These are phyloP conservation scores for Nyctereutes procyonoides DNA, from an alignment of 2,113 vertebrate genomes.

Conservation along the genomic window DNA sequence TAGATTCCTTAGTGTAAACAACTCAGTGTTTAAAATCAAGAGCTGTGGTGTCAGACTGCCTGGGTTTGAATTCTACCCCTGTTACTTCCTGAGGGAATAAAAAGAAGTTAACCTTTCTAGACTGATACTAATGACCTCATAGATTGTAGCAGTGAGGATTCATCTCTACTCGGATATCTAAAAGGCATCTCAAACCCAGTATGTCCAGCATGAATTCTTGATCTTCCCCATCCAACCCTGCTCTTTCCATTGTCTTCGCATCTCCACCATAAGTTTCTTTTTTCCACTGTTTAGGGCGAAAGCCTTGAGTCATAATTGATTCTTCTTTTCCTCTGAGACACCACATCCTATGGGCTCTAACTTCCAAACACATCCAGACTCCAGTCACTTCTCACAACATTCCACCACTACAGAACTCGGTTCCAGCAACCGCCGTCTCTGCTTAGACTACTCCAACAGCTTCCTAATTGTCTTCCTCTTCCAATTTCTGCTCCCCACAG, in stretches of 20 bases:
- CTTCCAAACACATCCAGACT: background rate
- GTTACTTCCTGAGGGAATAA: background rate
- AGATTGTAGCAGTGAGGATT: background rate
- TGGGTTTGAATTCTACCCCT: background rate
- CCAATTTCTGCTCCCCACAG: background rate
- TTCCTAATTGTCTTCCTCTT: background rate
- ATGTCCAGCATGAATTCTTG: background rate
- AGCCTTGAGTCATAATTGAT: background rate
- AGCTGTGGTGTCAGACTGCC: background rate
- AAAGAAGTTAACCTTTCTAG: constrained; percentile 1
- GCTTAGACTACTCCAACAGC: background rate
- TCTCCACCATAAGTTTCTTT: background rate
- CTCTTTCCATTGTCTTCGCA: background rate
- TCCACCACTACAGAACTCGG: background rate
- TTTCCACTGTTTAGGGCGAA: background rate
- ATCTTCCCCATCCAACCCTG: background rate
- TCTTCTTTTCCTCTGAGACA: background rate
- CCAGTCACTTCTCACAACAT: background rate
- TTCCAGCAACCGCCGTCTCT: background rate
- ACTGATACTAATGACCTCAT: background rate
- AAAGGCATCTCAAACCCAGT: constrained; percentile 2
- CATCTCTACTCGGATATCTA: background rate
- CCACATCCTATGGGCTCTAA: background rate
- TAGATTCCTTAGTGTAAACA: background rate
- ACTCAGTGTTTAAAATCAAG: background rate